Conservation (phyloP, 2,888 invertebrate species). For the Eudemis profundana region DNA sequence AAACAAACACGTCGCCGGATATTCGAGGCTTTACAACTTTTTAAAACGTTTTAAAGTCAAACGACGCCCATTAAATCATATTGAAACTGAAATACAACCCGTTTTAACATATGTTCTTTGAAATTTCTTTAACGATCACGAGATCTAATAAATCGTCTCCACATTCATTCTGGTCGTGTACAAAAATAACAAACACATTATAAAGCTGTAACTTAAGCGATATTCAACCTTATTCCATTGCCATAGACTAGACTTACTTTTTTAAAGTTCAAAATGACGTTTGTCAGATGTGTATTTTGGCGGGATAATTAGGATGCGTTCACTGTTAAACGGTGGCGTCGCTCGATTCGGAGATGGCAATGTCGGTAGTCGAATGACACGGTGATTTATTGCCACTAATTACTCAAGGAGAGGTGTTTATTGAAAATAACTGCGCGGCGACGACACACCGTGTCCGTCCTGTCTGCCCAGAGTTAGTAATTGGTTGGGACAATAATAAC, state of each 20-base stretch:
- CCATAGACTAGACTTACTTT: conserved; percentile 27
- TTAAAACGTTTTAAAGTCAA: conserved; percentile 54
- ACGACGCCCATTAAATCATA: conserved; percentile 58
- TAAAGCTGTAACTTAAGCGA: conserved; percentile 35
- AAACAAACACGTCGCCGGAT: conserved; percentile 47
- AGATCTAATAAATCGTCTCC: conserved; percentile 58
- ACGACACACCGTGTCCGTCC: conserved; percentile 72
- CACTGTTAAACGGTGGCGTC: conserved; percentile 52
- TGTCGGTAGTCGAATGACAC: conserved; percentile 64
- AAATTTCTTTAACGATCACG: conserved; percentile 59
- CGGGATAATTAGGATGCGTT: conserved; percentile 70
- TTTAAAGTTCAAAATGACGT: conserved; percentile 40
- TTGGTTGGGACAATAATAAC: conserved; percentile 44
- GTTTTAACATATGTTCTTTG: conserved; percentile 58
- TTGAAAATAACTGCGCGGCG: conserved; percentile 78
- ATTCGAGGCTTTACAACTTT: conserved; percentile 50
- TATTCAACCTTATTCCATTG: conserved; percentile 45
- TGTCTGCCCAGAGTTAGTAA: conserved; percentile 49
- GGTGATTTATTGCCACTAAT: conserved; percentile 82
- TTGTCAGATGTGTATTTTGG: conserved; percentile 63
- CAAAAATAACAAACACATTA: conserved; percentile 46
- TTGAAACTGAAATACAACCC: conserved; percentile 62
- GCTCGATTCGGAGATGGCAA: conserved; percentile 57
- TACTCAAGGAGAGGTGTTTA: conserved; percentile 80
- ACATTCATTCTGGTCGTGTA: conserved; percentile 48